These are phyloP conservation scores for Anableps anableps DNA, from an alignment of 2,797 vertebrate species.

Conservation along the genomic window DNA sequence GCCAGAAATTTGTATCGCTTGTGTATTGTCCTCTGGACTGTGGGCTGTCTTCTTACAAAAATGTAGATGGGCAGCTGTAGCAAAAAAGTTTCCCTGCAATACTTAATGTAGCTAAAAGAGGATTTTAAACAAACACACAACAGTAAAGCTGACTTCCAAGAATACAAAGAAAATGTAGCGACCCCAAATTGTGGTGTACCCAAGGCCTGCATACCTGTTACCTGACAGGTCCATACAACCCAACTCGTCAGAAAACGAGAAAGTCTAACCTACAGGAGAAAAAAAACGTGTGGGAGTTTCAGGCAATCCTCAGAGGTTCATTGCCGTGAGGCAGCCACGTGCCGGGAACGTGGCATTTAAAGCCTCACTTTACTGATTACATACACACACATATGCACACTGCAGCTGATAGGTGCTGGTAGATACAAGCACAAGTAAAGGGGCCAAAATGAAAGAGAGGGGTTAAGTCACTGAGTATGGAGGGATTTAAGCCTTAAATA, in stretches of 20 bases:
- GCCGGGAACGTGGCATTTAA: constrained; percentile 72
- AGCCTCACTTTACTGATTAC: constrained; percentile 73
- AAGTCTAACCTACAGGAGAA: constrained; percentile 13
- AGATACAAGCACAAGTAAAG: constrained; percentile 70
- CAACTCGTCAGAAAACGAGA: constrained; percentile 14
- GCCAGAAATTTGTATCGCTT: not conserved
- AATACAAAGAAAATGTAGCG: not conserved
- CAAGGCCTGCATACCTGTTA: not conserved
- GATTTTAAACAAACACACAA: not conserved
- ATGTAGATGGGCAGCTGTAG: not conserved
- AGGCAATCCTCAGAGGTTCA: constrained; percentile 53
- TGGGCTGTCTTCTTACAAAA: not conserved
- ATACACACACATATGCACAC: constrained; percentile 34
- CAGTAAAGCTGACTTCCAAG: not conserved
- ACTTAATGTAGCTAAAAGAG: not conserved
- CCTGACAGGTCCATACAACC: not conserved
- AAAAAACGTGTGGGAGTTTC: constrained; percentile 17
- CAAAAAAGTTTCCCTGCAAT: not conserved
- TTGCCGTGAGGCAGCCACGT: constrained; percentile 77
- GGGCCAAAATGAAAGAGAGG: constrained; percentile 80
- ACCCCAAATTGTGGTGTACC: not conserved
- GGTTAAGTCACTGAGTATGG: constrained; percentile 83
- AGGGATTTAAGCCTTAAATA: constrained; percentile 83
- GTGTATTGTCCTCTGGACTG: not conserved
- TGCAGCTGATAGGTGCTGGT: constrained; percentile 71